These are phyloP conservation scores for Syngnathus floridae DNA, from an alignment of 2,113 vertebrate species.

Conservation along the genomic window DNA sequence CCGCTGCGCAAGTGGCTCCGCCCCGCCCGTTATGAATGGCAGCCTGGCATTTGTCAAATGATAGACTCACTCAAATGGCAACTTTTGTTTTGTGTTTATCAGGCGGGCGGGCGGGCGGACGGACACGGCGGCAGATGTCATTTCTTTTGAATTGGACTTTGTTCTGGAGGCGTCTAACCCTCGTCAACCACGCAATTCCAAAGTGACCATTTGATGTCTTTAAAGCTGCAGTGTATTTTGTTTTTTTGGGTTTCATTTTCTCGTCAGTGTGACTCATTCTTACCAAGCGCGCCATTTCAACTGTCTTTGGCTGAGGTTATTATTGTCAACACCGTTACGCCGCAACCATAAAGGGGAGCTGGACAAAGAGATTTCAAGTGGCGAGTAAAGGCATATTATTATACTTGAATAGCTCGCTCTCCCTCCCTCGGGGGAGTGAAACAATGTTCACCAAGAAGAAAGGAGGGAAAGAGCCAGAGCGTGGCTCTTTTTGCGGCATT, in stretches of 20 bases:
- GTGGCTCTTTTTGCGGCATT: background rate
- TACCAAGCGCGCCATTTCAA: background rate
- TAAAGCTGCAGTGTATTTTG: background rate
- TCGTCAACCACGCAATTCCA: background rate
- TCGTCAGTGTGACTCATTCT: too few species aligned
- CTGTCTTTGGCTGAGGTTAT: background rate
- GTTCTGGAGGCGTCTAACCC: conserved; percentile 26
- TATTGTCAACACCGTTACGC: conserved; percentile 4
- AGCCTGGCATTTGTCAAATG: conserved; percentile 1
- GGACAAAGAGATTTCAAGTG: conserved; percentile 7
- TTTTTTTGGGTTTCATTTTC: background rate
- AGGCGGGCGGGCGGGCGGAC: too few species aligned
- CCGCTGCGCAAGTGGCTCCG: too few species aligned
- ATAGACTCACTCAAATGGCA: conserved; percentile 4
- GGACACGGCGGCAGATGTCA: conserved; percentile 2
- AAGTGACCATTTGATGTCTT: background rate
- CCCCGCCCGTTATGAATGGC: conserved; percentile 21
- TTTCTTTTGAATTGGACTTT: conserved; percentile 22
- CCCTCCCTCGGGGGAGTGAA: conserved; percentile 14
- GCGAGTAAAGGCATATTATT: conserved; percentile 28
- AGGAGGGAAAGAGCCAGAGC: conserved; percentile 2
- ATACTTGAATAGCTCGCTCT: conserved; percentile 35
- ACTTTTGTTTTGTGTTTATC: conserved; percentile 8
- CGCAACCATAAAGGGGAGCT: conserved; percentile 15
- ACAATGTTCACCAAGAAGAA: conserved; percentile 31